These are phyloP conservation scores for Calliopum simillimum DNA, from an alignment of 2,888 invertebrate species.

Conservation along the genomic window DNA sequence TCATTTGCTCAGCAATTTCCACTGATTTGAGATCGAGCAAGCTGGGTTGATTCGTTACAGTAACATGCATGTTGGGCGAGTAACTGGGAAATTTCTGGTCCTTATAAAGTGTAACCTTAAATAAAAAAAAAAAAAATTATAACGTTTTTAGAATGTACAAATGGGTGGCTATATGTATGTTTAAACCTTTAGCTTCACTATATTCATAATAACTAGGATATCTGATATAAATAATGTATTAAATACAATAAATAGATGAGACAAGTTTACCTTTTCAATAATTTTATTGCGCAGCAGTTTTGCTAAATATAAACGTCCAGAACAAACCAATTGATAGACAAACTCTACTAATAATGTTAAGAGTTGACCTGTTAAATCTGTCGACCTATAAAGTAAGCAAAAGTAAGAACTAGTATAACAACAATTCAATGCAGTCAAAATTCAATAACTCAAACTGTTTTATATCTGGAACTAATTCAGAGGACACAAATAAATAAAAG, in stretches of 20 bases:
- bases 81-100: slow-evolving; percentile 64
- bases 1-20: slow-evolving; percentile 98
- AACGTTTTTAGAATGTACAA: too few species aligned
- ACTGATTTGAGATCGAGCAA: slow-evolving; percentile 93
- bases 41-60: slow-evolving; percentile 72
- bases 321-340: slow-evolving; percentile 91
- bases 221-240: too few species aligned
- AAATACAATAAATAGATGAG: too few species aligned
- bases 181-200: too few species aligned
- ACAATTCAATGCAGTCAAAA: neutral
- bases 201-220: too few species aligned
- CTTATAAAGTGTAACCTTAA: slow-evolving; percentile 61
- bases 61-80: slow-evolving; percentile 47
- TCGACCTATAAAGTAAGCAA: slow-evolving; percentile 72
- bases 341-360: slow-evolving; percentile 90
- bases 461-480: neutral
- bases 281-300: slow-evolving; percentile 90
- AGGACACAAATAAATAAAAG: neutral
- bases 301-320: slow-evolving; percentile 92
- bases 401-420: neutral
- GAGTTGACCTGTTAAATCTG: slow-evolving; percentile 85
- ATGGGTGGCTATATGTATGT: too few species aligned
- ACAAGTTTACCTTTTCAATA: slow-evolving; percentile 78
- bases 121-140: neutral
- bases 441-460: neutral